Evolutionary conservation across 2,888 invertebrate genomes (phyloP).

Genomic region (Entomobrya multifasciata): DNA sequence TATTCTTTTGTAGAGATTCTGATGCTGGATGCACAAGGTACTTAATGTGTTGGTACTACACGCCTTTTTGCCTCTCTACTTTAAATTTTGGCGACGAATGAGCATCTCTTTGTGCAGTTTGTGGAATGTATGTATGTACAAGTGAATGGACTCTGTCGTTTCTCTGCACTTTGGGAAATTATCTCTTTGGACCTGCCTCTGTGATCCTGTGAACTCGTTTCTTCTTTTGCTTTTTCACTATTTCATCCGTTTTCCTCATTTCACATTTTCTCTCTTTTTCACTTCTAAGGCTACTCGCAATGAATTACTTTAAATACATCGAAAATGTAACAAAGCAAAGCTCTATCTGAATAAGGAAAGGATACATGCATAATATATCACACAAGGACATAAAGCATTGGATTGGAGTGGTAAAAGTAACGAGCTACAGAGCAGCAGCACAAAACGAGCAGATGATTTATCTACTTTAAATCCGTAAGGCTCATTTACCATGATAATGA

Average conservation of each 20-base stretch:
- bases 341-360: not conserved
- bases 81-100: too few relatives aligned
- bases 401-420: not conserved
- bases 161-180: conserved; percentile 51
- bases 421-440: too few relatives aligned
- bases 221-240: conserved; percentile 7
- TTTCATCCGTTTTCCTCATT: conserved; percentile 53
- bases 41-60: too few relatives aligned
- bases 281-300: too few relatives aligned
- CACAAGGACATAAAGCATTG: too few relatives aligned
- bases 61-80: too few relatives aligned
- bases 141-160: conserved; percentile 30
- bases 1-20: not conserved
- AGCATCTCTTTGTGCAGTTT: not conserved
- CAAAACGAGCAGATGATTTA: conserved; percentile 63
- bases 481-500: conserved; percentile 67
- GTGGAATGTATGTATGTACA: not conserved
- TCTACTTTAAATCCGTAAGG: conserved; percentile 67
- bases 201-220: not conserved
- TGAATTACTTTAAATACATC: too few relatives aligned
- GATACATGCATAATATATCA: not conserved
- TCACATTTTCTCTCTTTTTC: not conserved
- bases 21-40: too few relatives aligned
- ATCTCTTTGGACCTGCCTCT: conserved; percentile 25
- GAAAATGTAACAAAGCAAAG: conserved; percentile 2